A percentile compares a stretch with the other conserved stretches of the same genome.
phyloP scores from a whole-genome alignment of 2,797 vertebrate genomes.

The Enoplosus armatus region DNA sequence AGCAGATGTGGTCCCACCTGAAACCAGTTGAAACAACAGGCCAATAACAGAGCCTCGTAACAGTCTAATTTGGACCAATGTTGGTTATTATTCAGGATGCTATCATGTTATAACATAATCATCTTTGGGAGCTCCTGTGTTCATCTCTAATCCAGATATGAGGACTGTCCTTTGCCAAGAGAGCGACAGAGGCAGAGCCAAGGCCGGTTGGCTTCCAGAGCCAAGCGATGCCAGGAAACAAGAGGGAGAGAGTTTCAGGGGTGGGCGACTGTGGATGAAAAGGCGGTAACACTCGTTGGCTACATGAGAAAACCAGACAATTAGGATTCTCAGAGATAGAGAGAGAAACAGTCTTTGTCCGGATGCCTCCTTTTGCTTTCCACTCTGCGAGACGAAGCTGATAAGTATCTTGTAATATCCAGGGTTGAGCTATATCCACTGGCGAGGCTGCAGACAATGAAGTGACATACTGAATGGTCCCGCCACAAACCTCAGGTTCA shows the following conservation, averaged over 20 bases:
- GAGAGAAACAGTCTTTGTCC: conserved; percentile 80
- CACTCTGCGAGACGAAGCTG: conserved; percentile 65
- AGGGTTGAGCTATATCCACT: conserved; percentile 82
- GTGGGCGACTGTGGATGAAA: conserved; percentile 56
- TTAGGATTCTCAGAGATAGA: conserved; percentile 81
- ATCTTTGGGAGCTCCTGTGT: conserved; percentile 18
- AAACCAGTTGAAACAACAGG: neutral
- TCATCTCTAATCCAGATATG: conserved; percentile 38
- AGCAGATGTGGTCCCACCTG: neutral
- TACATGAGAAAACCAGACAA: conserved; percentile 82
- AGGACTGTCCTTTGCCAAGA: conserved; percentile 23
- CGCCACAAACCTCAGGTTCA: conserved; percentile 81
- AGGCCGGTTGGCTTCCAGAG: conserved; percentile 42
- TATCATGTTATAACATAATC: conserved; percentile 39
- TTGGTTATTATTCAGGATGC: conserved; percentile 7
- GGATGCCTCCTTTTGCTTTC: conserved; percentile 66
- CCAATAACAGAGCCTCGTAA: neutral
- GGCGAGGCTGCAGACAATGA: conserved; percentile 79
- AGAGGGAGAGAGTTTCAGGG: conserved; percentile 44
- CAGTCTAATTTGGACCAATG: conserved; percentile 1
- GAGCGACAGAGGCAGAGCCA: conserved; percentile 61
- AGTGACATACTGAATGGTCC: conserved; percentile 82
- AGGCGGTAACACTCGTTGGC: conserved; percentile 54
- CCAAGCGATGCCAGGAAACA: conserved; percentile 29
- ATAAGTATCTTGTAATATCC: conserved; percentile 87